These are phyloP conservation scores for Prosopocoilus inquinatus DNA, from an alignment of 2,888 invertebrate species.

Conservation along the genomic window DNA sequence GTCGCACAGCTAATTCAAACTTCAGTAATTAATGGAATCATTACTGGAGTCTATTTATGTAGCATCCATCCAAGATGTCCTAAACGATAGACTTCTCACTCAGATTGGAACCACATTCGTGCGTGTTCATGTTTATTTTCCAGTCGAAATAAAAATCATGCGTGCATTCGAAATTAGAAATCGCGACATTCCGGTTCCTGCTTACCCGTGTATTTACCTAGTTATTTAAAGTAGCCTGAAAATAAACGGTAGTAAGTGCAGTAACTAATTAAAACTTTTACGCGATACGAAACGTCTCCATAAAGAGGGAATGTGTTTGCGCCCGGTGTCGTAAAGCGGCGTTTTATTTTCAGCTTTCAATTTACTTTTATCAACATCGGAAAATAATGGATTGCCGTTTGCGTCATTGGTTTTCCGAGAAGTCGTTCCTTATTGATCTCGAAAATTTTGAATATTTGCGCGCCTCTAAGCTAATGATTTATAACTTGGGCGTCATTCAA, in stretches of 20 bases:
- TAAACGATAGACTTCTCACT: no score
- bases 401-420: neutral
- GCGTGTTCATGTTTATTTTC: constrained; percentile 2
- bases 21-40: constrained; percentile 28
- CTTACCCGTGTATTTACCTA: no score
- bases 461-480: no score
- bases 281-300: no score
- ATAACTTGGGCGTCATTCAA: no score
- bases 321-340: neutral
- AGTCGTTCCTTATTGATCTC: neutral
- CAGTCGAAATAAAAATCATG: constrained; percentile 2
- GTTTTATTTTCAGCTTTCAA: neutral
- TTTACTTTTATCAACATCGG: neutral
- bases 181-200: no score
- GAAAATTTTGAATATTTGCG: no score
- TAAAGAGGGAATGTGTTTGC: no score
- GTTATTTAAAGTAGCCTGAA: no score
- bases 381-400: neutral
- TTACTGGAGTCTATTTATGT: constrained; percentile 24
- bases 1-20: constrained; percentile 22
- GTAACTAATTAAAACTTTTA: no score
- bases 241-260: no score
- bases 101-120: neutral
- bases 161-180: neutral
- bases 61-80: neutral